Evolutionary conservation across 2,797 vertebrate genomes (phyloP), one percentile per base, ranked within the genome.

Genomic region (Aeoliscus strigatus): DNA sequence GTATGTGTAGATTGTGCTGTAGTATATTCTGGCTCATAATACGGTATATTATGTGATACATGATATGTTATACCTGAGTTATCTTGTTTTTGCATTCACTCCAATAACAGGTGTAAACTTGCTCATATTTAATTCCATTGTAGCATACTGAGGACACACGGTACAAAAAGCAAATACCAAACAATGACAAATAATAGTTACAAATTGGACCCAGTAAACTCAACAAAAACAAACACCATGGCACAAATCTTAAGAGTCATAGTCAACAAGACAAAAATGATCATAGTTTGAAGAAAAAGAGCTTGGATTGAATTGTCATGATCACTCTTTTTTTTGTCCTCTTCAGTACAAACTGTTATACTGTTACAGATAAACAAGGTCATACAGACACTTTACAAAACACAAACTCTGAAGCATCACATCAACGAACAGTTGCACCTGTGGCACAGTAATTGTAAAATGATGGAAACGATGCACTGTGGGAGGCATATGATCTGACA

Each of bases 101-200:
- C 35, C 28, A 40, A 46, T 52, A 67, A 7, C 47, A 35, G 18
- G 5, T 12, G 27, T 63, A 52, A 51, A 61, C 31, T 47, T 68
- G 51, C 69, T 70, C 75, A 76, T 60, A 53, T 82, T 87, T 87
- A 82, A 86, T 87, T 81, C 66, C 70, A 75, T 55, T 63, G 70
- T 81, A 79, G 75, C 71, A 79, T 80, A 82, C 50, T 78, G 60
- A 83, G 51, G 71, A 78, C 69, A 82, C 56, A 8, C 64, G 38
- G 76, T 81, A 85, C 73, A 85, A 86, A 87, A 85, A 21, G 11
- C 73, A 21, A 59, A 60, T 41, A 77, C 46, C 59, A 75, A 64
- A 81, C 56, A 66, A 63, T 64, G n/a, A n/a, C n/a, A n/a, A n/a
- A n/a, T n/a, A n/a, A n/a, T 41, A 49, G 55, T 67, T 55, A 71